Evolutionary conservation across 2,888 invertebrate genomes (phyloP).

Genomic region (Tachina lurida): DNA sequence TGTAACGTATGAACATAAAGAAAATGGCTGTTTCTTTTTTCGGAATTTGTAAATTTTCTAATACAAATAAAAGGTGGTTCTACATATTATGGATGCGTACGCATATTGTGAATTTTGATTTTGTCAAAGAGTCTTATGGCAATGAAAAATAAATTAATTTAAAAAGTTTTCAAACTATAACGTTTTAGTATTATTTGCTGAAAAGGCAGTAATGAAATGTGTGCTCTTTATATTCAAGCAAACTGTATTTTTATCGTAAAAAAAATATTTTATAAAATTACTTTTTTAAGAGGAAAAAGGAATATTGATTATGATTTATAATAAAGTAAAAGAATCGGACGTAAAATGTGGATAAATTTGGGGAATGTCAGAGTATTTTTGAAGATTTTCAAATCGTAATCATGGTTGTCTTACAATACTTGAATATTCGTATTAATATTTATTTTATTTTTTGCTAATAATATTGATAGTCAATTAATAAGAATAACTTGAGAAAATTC

Average conservation of each 20-base stretch:
- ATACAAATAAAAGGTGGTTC: constrained; percentile 12
- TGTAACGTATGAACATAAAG: constrained; percentile 17
- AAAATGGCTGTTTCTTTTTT: constrained; percentile 20
- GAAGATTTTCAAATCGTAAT: too few species aligned
- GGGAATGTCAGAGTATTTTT: too few species aligned
- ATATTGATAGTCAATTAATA: too few species aligned
- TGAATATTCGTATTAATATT: too few species aligned
- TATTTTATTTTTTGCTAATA: too few species aligned
- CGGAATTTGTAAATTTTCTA: constrained; percentile 15
- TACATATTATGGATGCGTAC: neutral
- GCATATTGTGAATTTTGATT: constrained; percentile 12
- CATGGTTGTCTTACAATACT: too few species aligned
- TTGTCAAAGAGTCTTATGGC: constrained; percentile 36
- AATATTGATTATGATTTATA: too few species aligned
- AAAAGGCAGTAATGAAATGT: constrained; percentile 14
- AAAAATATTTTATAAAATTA: neutral
- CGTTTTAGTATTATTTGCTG: constrained; percentile 35
- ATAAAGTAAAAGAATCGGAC: too few species aligned
- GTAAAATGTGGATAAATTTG: too few species aligned
- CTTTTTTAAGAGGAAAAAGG: too few species aligned
- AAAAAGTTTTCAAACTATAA: constrained; percentile 37
- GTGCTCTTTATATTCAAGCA: neutral
- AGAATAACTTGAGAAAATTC: too few species aligned
- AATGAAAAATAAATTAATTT: constrained; percentile 30
- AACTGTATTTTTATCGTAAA: constrained; percentile 8